These are phyloP conservation scores for Sarotherodon lohbergeri DNA, from an alignment of 2,113 vertebrate species.

Conservation along the genomic window DNA sequence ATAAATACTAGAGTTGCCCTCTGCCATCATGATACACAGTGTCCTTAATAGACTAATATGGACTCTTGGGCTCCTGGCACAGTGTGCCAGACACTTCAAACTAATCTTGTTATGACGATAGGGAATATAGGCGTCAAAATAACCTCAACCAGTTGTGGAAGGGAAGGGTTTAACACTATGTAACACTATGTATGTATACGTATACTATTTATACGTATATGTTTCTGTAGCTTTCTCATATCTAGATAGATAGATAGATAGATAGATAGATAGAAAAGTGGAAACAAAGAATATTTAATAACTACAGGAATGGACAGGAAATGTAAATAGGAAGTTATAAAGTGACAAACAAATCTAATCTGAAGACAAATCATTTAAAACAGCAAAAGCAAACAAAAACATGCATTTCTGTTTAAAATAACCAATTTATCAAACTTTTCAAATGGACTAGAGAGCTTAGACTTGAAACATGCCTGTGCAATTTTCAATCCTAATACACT, in stretches of 20 bases:
- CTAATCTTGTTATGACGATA: conserved; percentile 32
- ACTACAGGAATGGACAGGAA: not conserved
- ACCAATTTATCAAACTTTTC: not conserved
- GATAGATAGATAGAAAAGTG: not conserved
- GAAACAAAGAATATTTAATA: not conserved
- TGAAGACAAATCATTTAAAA: not conserved
- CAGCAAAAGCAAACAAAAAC: not conserved
- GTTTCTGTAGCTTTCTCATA: not conserved
- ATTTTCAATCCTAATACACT: not conserved
- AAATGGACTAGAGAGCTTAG: not conserved
- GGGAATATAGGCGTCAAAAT: conserved; percentile 32
- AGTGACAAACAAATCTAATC: not conserved
- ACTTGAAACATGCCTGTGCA: not conserved
- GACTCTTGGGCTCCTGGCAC: conserved; percentile 35
- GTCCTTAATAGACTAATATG: conserved; percentile 62
- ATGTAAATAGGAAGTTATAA: not conserved
- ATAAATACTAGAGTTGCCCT: conserved; percentile 64
- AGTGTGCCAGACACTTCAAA: conserved; percentile 11
- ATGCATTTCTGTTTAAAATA: not conserved
- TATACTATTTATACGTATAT: not conserved
- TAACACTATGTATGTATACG: too few relatives aligned
- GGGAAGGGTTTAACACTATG: not conserved
- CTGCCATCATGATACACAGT: conserved; percentile 30
- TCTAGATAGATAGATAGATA: not conserved
- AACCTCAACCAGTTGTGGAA: conserved; percentile 17